phyloP scores from a whole-genome alignment of 2,888 invertebrate genomes.

The Saturnia pavonia region DNA sequence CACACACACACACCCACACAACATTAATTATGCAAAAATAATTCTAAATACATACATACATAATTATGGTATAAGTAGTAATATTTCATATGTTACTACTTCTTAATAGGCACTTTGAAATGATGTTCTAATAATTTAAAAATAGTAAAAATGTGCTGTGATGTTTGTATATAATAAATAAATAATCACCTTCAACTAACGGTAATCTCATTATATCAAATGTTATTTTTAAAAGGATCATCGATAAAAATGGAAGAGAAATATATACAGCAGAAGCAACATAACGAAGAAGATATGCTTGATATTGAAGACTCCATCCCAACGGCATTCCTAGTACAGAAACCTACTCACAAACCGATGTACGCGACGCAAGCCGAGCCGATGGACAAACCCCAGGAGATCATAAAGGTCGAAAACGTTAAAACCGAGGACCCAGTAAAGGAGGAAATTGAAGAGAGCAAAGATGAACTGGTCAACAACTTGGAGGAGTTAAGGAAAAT shows the following conservation, averaged over 20 bases:
- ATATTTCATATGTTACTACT: too few species aligned
- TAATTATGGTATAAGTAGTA: too few species aligned
- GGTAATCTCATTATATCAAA: too few species aligned
- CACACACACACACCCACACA: too few species aligned
- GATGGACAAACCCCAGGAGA: constrained; percentile 71
- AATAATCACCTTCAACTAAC: too few species aligned
- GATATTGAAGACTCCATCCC: constrained; percentile 82
- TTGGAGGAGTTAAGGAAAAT: constrained; percentile 73
- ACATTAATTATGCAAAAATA: too few species aligned
- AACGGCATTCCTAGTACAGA: constrained; percentile 77
- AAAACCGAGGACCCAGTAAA: constrained; percentile 55
- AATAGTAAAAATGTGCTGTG: too few species aligned
- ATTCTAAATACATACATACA: too few species aligned
- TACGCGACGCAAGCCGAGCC: constrained; percentile 66
- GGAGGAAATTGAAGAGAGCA: constrained; percentile 54
- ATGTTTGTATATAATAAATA: too few species aligned
- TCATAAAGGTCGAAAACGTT: constrained; percentile 71
- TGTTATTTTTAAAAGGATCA: constrained; percentile 49
- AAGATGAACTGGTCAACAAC: constrained; percentile 76
- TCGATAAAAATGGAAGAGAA: constrained; percentile 81
- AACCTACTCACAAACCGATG: constrained; percentile 76
- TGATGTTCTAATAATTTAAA: too few species aligned
- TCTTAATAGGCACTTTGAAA: too few species aligned
- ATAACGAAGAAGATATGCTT: constrained; percentile 72
- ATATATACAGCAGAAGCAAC: constrained; percentile 74